These are phyloP conservation scores for Argya squamiceps DNA, from an alignment of 2,797 vertebrate species.

Conservation along the genomic window DNA sequence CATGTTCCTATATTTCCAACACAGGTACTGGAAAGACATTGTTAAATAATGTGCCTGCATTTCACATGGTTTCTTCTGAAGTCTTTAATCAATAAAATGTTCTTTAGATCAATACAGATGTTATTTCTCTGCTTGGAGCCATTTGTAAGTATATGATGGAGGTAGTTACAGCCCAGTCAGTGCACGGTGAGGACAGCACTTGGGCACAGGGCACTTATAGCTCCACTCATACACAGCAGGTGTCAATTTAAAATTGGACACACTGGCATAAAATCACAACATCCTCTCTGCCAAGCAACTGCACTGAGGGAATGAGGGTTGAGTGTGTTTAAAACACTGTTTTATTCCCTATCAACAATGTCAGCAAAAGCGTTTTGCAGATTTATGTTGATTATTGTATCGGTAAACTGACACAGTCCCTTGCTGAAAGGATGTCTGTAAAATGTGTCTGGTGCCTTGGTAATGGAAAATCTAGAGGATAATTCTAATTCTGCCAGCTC, in stretches of 20 bases:
- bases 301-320: not conserved
- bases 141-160: constrained; percentile 31
- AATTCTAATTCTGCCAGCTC: constrained; percentile 3
- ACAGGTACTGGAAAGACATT: constrained; percentile 30
- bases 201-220: not conserved
- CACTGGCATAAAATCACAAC: constrained; percentile 10
- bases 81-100: constrained; percentile 74
- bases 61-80: constrained; percentile 60
- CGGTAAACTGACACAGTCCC: constrained; percentile 5
- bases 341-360: constrained; percentile 15
- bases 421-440: constrained; percentile 29
- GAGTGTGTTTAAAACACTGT: constrained; percentile 3
- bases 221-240: not conserved
- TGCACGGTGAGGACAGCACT: not conserved
- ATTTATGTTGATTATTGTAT: constrained; percentile 49
- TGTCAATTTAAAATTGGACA: constrained; percentile 16
- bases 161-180: not conserved
- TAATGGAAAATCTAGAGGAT: constrained; percentile 8
- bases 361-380: constrained; percentile 31
- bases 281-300: constrained; percentile 3
- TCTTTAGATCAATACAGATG: constrained; percentile 76
- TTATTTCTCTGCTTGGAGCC: constrained; percentile 67
- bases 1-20: constrained; percentile 4
- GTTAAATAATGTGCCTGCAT: constrained; percentile 60
- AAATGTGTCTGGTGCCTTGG: not conserved